Evolutionary conservation across 2,888 invertebrate genomes (phyloP), one percentile per base, ranked within the genome.

Genomic region (Incurvaria masculella): DNA sequence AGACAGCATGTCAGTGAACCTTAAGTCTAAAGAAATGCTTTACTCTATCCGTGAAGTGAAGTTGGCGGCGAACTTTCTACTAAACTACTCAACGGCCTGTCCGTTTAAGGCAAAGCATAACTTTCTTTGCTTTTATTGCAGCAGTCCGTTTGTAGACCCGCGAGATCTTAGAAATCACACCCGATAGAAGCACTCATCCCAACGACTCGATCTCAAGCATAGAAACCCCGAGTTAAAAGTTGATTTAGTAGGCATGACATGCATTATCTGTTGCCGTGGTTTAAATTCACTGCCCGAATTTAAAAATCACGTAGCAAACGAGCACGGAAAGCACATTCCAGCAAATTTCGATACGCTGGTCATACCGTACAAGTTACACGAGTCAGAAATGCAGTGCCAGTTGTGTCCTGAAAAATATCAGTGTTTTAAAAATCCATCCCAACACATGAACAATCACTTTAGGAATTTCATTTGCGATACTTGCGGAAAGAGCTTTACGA

Each of bases 401-500:
- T 11, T 33, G 33, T 33, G 33, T 11, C 33, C 33, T 3, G 33
- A 33, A 11, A 33, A 33, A n/a, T 3, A 33, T 14, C 33, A 33
- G 33, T 33, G 11, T 11, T 33, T 33, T n/a, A 33, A 4, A 14
- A 33, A 14, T 33, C 4, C 14, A n/a, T 72, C 72, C 52, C 56
- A 69, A 2, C 74, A 74, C 51, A 71, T 73, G 70, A 73, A 73
- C 33, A 68, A 66, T 0, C 73, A 74, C 58, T 73, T 71, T 11
- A 68, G 63, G 38, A 72, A 72, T 18, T 69, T 66, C 0, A 66
- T 72, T 0, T 74, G 72, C 44, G 72, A 73, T 18, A 65, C 67
- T 0, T 73, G 73, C 27, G 73, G 70, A 0, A 63, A 68, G 2
- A 67, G 68, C 0, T 73, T 73, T 42, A 66, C 20, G 3, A 41